Conservation (phyloP, 2,797 vertebrate species). For the Mus caroli region DNA sequence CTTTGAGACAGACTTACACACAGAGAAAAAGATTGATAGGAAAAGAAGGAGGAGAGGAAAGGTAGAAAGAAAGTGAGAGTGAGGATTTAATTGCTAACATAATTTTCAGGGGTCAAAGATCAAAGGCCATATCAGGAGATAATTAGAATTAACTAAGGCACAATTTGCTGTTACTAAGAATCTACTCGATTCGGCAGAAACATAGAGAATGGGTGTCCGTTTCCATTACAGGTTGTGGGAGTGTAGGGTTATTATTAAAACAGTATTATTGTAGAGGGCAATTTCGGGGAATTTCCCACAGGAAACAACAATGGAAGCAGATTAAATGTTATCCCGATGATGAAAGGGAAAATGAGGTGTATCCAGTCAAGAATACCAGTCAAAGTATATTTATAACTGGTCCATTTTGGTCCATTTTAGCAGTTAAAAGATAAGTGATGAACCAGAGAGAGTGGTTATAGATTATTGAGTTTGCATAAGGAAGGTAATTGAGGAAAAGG, state of each 20-base stretch:
- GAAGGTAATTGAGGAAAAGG: neutral
- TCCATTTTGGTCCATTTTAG: neutral
- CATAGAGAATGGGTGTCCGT: neutral
- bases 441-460: neutral
- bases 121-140: neutral
- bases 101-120: neutral
- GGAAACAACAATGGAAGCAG: neutral
- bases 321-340: neutral
- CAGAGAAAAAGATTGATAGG: neutral
- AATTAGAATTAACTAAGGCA: neutral
- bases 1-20: neutral
- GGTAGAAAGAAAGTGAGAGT: accelerated
- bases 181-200: neutral
- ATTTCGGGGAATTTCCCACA: conserved; percentile 4
- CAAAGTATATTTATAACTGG: neutral
- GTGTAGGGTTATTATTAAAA: neutral
- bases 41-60: neutral
- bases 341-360: neutral
- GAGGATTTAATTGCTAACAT: neutral
- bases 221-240: neutral
- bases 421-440: neutral
- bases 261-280: neutral
- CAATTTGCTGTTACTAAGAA: neutral
- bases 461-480: neutral
- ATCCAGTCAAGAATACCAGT: neutral